These are phyloP conservation scores for Columba janthina DNA, from an alignment of 2,113 vertebrate species.

Conservation along the genomic window DNA sequence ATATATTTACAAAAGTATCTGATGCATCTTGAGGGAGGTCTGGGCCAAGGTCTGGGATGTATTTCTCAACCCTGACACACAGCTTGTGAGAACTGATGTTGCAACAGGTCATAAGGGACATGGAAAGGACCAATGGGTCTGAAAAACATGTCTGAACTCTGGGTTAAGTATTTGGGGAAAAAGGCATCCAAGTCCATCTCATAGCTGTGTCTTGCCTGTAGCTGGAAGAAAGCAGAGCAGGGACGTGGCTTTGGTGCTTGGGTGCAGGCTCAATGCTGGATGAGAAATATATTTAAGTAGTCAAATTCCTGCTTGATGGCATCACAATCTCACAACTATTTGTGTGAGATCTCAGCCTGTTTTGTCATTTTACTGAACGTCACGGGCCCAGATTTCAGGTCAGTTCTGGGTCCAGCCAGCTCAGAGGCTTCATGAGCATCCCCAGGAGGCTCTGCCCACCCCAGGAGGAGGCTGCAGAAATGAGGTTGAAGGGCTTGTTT, in stretches of 20 bases:
- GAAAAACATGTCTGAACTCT: background rate
- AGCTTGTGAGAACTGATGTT: background rate
- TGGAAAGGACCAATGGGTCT: background rate
- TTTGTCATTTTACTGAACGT: background rate
- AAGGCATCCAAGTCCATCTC: background rate
- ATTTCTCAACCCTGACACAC: background rate
- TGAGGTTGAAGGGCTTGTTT: background rate
- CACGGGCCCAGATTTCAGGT: background rate
- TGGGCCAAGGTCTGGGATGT: background rate
- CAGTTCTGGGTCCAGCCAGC: background rate
- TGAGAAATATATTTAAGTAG: background rate
- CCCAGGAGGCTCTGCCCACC: background rate
- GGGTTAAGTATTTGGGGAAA: background rate
- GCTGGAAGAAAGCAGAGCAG: background rate
- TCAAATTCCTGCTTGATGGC: background rate
- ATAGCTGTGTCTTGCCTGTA: background rate
- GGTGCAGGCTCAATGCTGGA: background rate
- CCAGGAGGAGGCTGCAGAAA: fast-evolving
- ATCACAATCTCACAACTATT: background rate
- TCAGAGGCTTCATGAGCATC: background rate
- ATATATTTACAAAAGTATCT: background rate
- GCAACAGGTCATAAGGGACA: background rate
- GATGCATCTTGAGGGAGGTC: background rate
- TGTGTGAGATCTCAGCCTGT: background rate
- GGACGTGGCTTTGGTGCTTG: background rate